Base-by-base conservation (phyloP, 2,797 vertebrate genomes). In the Platalea minor region DNA sequence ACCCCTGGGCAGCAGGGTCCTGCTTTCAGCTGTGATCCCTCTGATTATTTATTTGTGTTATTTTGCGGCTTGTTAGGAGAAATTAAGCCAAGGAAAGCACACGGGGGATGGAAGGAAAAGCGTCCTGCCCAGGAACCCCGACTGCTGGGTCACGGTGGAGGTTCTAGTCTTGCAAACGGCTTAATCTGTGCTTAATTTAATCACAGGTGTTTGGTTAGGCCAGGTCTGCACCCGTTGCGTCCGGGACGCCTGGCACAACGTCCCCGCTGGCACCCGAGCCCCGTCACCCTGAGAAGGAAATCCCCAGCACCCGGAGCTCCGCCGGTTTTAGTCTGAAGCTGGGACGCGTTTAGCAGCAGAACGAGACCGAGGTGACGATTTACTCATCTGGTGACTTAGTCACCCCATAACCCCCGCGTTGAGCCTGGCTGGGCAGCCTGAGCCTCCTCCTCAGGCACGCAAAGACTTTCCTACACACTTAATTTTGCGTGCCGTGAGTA, bases 401-500 rank as follows among this genome's bases (percentile, higher is more conserved):
- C 79, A 39, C 69, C 72, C 56, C 39, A 2, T 13, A 39, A 43
- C 8, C 33, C 50, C n/a, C 28, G 5, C 0, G 0, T 14, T 1
- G 0, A 74, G 50, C 18, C 54, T 41, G 43, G 43, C 26, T 0
- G 1, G 29, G 43, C 5, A 2, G 14, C 54, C 67, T 3, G 7
- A 69, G 43, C 8, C 31, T 35, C 60, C 74, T 80, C 23, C 64
- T 35, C 33, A 7, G 35, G 20, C 86, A 53, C 6, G 5, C 54
- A 33, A 35, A 60, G 25, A 46, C 37, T n/a, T 51, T 45, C 65
- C 73, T 33, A 54, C 21, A 2, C 1, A 2, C 26, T 51, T 37
- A 7, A 77, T 59, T 83, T 50, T 1, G 1, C 1, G 1, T 0
- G 0, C 33, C 4, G 5, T 83, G 72, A 86, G 73, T 61, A 25